These are phyloP conservation scores for Vandiemenella viatica DNA, from an alignment of 2,888 invertebrate species.

Conservation along the genomic window DNA sequence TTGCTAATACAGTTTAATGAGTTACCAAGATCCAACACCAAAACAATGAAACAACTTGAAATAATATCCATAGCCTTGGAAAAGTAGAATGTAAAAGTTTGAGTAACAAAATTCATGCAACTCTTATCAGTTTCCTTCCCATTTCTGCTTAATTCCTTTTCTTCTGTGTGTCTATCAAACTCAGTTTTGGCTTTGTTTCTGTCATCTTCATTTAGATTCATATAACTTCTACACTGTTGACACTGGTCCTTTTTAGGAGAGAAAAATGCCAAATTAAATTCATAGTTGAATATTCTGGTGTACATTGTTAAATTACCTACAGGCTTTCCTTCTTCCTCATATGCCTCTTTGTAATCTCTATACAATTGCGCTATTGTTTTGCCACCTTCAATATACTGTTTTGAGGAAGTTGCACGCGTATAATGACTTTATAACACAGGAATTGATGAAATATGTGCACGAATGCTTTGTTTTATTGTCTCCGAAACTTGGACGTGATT, in stretches of 20 bases:
- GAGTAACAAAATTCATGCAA: no score
- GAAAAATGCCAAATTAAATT: background rate
- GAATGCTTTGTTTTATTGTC: constrained; percentile 6
- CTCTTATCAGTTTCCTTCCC: no score
- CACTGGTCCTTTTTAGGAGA: background rate
- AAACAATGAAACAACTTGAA: background rate
- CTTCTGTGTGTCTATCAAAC: background rate
- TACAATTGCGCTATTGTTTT: background rate
- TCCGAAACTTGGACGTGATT: constrained; percentile 5
- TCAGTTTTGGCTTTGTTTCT: background rate
- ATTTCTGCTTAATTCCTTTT: background rate
- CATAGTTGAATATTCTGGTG: no score
- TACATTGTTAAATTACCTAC: background rate
- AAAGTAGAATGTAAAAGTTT: no score
- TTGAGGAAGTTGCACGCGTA: background rate
- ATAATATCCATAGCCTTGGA: background rate
- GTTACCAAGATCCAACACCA: background rate
- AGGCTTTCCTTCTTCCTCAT: background rate
- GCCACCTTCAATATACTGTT: background rate
- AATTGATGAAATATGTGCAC: constrained; percentile 6
- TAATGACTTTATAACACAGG: no score
- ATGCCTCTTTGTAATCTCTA: background rate
- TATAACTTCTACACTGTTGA: background rate
- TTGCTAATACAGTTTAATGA: background rate
- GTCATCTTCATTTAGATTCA: background rate